Conservation (phyloP, 2,888 invertebrate species). For the Itoplectis maculator region DNA sequence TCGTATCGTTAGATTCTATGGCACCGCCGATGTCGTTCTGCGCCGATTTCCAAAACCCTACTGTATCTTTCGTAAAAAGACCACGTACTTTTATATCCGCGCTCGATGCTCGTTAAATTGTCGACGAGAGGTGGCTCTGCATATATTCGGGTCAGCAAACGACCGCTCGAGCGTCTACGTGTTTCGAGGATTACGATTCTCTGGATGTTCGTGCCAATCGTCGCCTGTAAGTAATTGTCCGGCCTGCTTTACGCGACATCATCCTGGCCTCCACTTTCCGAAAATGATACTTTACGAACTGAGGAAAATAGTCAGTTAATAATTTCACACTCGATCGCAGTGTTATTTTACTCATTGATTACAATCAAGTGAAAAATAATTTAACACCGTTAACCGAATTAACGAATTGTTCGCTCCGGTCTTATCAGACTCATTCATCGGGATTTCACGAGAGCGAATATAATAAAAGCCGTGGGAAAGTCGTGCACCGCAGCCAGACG, state of each 20-base stretch:
- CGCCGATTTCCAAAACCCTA: conserved; percentile 35
- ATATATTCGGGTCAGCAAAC: conserved; percentile 73
- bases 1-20: not conserved
- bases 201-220: conserved; percentile 26
- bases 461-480: conserved; percentile 61
- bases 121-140: conserved; percentile 69
- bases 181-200: conserved; percentile 32
- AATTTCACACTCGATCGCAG: not conserved
- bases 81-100: conserved; percentile 71
- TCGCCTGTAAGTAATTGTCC: conserved; percentile 16
- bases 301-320: not conserved
- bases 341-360: not conserved
- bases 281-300: too few relatives aligned
- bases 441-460: conserved; percentile 32
- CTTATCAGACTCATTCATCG: conserved; percentile 27
- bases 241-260: conserved; percentile 18
- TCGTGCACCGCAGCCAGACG: conserved; percentile 36
- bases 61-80: conserved; percentile 49
- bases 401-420: conserved; percentile 17
- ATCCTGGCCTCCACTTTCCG: not conserved
- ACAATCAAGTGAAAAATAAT: not conserved
- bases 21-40: not conserved
- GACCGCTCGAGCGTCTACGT: conserved; percentile 13
- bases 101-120: conserved; percentile 44
- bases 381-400: not conserved